These are phyloP conservation scores for Sinosuthora webbiana DNA, from an alignment of 2,113 vertebrate genomes.

Conservation along the genomic window DNA sequence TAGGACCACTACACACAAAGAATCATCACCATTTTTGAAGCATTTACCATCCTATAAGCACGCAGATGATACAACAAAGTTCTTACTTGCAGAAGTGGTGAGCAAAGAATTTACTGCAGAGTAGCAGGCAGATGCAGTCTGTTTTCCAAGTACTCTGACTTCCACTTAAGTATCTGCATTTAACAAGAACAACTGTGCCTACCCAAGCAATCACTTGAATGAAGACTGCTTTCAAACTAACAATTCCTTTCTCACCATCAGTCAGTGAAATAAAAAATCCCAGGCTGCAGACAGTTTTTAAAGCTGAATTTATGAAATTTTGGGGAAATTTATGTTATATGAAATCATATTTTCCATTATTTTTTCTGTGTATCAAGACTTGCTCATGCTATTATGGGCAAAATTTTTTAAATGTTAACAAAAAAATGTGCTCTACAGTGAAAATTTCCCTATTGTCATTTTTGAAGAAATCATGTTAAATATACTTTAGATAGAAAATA, in stretches of 20 bases:
- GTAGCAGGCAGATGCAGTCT: background rate
- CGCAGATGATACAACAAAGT: background rate
- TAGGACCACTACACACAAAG: background rate
- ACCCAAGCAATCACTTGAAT: background rate
- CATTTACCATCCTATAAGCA: background rate
- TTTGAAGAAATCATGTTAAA: background rate
- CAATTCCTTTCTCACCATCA: background rate
- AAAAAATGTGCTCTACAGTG: background rate
- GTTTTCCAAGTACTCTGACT: background rate
- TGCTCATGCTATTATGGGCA: accelerated
- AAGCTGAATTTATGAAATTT: background rate
- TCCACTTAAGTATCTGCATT: background rate
- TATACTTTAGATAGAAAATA: background rate
- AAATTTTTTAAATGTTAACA: background rate
- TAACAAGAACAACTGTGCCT: background rate
- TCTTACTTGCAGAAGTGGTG: background rate
- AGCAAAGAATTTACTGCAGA: background rate
- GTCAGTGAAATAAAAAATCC: background rate
- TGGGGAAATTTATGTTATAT: background rate
- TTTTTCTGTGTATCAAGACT: background rate
- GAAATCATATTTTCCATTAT: background rate
- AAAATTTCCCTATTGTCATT: background rate
- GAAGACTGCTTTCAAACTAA: background rate
- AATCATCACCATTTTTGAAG: background rate
- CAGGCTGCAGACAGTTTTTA: background rate